phyloP scores from a whole-genome alignment of 2,888 invertebrate species.

The Pelosia muscerda region DNA sequence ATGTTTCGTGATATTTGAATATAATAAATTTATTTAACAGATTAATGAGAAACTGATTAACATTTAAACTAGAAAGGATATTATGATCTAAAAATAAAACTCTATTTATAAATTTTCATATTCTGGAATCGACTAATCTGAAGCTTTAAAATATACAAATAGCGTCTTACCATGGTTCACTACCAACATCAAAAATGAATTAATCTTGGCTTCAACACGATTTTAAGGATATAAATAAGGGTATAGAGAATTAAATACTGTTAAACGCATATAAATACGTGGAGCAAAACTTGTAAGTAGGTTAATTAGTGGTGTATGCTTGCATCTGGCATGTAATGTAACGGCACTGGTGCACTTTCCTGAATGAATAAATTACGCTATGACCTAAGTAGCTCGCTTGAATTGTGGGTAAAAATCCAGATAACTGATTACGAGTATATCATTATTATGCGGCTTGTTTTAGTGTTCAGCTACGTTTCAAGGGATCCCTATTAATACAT shows the following conservation, averaged over 20 bases:
- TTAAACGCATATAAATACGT: conserved; percentile 42
- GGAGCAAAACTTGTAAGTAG: conserved; percentile 46
- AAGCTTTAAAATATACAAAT: conserved; percentile 4
- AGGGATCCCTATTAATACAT: no score
- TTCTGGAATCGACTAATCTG: not conserved
- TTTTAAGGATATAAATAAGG: conserved; percentile 15
- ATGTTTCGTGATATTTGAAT: no score
- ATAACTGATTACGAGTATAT: not conserved
- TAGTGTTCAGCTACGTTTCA: no score
- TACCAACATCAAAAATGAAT: conserved; percentile 1
- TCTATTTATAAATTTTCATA: not conserved
- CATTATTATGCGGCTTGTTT: not conserved
- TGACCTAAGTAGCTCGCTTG: conserved; percentile 33
- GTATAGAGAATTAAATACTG: conserved; percentile 42
- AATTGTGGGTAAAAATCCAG: conserved; percentile 24
- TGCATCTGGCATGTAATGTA: conserved; percentile 48
- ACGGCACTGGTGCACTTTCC: conserved; percentile 49
- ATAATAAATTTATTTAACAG: no score
- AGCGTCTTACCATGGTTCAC: conserved; percentile 2
- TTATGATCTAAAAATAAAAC: not conserved
- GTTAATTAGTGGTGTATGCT: conserved; percentile 55
- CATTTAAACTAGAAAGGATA: not conserved
- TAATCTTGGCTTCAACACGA: not conserved
- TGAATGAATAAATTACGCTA: conserved; percentile 52
- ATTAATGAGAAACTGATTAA: no score